Evolutionary conservation across 2,113 vertebrate species (phyloP).

Genomic region (Connochaetes taurinus): DNA sequence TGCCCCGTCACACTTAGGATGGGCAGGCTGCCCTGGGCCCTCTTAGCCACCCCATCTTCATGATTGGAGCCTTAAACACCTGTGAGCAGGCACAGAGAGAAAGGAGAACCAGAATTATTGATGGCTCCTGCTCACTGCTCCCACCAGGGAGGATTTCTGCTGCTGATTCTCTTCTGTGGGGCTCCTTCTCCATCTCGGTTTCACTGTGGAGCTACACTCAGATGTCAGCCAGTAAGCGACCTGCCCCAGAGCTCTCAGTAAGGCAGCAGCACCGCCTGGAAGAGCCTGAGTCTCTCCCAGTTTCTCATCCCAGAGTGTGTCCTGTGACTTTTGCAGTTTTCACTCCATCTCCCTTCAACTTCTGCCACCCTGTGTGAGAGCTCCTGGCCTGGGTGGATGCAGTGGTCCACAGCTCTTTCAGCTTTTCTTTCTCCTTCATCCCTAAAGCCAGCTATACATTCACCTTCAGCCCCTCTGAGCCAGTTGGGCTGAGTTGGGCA

Average conservation of each 20-base stretch:
- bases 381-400: background rate
- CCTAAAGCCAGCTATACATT: background rate
- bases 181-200: background rate
- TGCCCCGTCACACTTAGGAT: background rate
- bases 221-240: background rate
- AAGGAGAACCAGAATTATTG: background rate
- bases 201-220: background rate
- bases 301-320: background rate
- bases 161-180: rapidly evolving
- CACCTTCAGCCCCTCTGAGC: slow-evolving; percentile 2
- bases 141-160: background rate
- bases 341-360: background rate
- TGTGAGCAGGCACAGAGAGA: background rate
- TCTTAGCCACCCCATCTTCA: background rate
- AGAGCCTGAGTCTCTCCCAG: rapidly evolving
- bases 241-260: background rate
- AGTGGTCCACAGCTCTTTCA: background rate
- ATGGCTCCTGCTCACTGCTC: background rate
- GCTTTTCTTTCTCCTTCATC: background rate
- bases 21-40: background rate
- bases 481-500: background rate
- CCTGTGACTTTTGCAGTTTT: background rate
- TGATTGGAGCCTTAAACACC: background rate
- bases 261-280: background rate
- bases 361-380: rapidly evolving